A percentile compares a stretch with the other conserved stretches of the same genome.
Conservation (phyloP, 2,888 invertebrate species). For the Watsonalla cultraria region DNA sequence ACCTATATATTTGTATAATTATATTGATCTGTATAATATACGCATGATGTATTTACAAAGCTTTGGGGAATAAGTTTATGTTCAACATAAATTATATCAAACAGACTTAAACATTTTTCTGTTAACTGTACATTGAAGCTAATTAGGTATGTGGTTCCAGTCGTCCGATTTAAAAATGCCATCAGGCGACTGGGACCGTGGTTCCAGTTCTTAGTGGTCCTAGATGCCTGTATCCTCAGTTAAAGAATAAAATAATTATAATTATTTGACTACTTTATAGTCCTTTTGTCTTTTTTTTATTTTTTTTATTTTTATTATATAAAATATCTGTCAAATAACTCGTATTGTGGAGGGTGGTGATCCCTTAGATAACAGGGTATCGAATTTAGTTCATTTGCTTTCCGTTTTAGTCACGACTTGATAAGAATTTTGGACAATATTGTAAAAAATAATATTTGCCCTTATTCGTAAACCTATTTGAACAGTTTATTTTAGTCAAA, state of each 20-base stretch:
- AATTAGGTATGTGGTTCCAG: too few species aligned
- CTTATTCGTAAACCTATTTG: constrained; percentile 42
- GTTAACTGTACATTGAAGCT: too few species aligned
- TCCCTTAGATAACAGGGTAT: constrained; percentile 58
- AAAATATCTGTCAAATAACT: constrained; percentile 17
- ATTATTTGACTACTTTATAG: too few species aligned
- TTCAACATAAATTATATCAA: neutral
- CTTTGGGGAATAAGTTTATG: neutral
- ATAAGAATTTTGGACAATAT: constrained; percentile 63
- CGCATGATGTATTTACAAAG: neutral
- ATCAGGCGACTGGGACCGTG: too few species aligned
- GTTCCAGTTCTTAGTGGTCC: too few species aligned
- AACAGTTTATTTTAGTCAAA: constrained; percentile 3
- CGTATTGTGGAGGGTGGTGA: constrained; percentile 21
- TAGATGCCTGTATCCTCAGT: too few species aligned
- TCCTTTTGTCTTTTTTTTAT: too few species aligned
- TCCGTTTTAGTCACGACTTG: constrained; percentile 33
- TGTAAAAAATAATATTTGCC: constrained; percentile 31
- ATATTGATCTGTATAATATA: too few species aligned
- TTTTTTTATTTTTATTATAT: neutral
- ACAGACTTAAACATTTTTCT: too few species aligned
- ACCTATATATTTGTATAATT: too few species aligned
- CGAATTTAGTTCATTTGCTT: constrained; percentile 33
- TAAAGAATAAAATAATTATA: neutral
- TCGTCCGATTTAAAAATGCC: too few species aligned